Percentiles rank a stretch among this genome's conserved stretches.
These are phyloP conservation scores for Archaeoteleia sp. DNA, from an alignment of 2,888 invertebrate species.

Conservation along the genomic window DNA sequence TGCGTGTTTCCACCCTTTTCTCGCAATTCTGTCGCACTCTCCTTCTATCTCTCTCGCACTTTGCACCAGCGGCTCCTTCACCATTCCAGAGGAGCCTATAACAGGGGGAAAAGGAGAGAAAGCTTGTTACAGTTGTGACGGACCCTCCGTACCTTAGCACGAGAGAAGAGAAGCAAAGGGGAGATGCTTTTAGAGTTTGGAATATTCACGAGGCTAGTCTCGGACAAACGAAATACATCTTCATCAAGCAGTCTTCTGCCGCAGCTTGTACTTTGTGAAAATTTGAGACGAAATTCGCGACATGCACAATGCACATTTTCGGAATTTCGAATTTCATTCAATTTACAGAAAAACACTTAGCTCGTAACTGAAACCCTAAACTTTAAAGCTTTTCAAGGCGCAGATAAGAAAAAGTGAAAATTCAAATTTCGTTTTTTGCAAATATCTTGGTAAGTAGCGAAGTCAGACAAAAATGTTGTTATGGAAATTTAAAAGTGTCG, in stretches of 20 bases:
- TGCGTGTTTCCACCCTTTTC: conserved; percentile 51
- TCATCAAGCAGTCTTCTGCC: conserved; percentile 45
- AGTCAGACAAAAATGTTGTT: too few species aligned
- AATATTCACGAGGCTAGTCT: conserved; percentile 71
- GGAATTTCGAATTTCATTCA: too few species aligned
- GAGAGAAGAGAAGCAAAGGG: conserved; percentile 55
- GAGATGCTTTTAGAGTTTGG: conserved; percentile 73
- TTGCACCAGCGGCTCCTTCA: conserved; percentile 56
- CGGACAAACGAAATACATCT: conserved; percentile 60
- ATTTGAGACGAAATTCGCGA: not conserved
- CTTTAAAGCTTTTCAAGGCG: too few species aligned
- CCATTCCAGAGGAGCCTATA: conserved; percentile 61
- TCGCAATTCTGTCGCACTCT: conserved; percentile 60
- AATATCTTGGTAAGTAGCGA: too few species aligned
- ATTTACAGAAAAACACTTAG: too few species aligned
- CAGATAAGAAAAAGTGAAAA: too few species aligned
- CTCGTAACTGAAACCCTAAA: too few species aligned
- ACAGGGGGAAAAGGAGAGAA: conserved; percentile 53
- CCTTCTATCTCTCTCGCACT: conserved; percentile 55
- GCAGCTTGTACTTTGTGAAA: conserved; percentile 28
- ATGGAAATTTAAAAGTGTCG: too few species aligned
- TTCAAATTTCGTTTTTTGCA: too few species aligned
- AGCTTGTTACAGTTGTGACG: conserved; percentile 74
- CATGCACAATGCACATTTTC: too few species aligned
- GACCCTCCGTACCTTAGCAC: conserved; percentile 71